Percentiles rank a stretch among this genome's conserved stretches.
Evolutionary conservation across 2,888 invertebrate genomes (phyloP).

Genomic region (Hemithea aestivaria): DNA sequence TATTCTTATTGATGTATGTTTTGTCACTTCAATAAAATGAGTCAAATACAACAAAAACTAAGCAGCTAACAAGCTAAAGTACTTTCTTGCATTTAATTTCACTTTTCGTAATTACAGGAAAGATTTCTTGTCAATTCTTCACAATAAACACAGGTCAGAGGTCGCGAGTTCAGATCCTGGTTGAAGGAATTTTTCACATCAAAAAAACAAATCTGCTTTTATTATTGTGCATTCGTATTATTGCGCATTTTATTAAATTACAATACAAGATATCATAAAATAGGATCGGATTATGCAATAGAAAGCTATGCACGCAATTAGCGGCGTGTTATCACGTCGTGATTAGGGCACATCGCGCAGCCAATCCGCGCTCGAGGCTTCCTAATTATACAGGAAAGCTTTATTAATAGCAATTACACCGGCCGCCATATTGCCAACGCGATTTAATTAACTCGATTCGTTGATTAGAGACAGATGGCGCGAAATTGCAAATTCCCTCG

Average conservation of each 20-base stretch:
- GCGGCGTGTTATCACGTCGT: constrained; percentile 74
- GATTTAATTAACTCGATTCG: constrained; percentile 77
- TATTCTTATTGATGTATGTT: too few relatives aligned
- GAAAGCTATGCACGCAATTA: constrained; percentile 58
- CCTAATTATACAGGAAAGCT: constrained; percentile 77
- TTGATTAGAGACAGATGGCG: constrained; percentile 77
- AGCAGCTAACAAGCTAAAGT: too few relatives aligned
- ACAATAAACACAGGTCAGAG: too few relatives aligned
- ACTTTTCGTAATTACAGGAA: too few relatives aligned
- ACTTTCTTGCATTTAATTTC: too few relatives aligned
- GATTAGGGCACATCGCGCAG: constrained; percentile 65
- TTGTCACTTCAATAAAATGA: too few relatives aligned
- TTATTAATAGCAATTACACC: constrained; percentile 78
- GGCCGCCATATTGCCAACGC: constrained; percentile 75
- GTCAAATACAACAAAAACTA: too few relatives aligned
- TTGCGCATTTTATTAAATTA: constrained; percentile 23
- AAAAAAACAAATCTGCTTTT: too few relatives aligned
- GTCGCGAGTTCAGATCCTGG: too few relatives aligned
- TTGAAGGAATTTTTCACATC: too few relatives aligned
- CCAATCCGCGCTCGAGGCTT: constrained; percentile 67
- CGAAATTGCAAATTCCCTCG: constrained; percentile 62
- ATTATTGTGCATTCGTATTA: too few relatives aligned
- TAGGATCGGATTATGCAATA: constrained; percentile 51
- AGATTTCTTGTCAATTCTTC: too few relatives aligned
- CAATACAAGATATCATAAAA: constrained; percentile 26